Evolutionary conservation across 2,113 vertebrate genomes (phyloP).

Genomic region (Sebastes schlegelii): DNA sequence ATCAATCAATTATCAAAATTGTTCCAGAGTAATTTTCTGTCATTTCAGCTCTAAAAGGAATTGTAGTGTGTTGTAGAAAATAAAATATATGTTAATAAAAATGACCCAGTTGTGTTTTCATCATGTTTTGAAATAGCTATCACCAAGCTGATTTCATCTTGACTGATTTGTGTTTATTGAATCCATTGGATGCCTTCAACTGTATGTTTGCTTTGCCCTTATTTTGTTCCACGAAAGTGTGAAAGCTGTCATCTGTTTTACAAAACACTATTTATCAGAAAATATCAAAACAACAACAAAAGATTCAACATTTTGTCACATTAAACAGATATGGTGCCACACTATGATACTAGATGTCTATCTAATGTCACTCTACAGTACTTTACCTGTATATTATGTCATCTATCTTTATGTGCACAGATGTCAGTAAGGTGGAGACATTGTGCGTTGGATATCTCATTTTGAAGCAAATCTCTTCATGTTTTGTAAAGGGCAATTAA

Average conservation of each 20-base stretch:
- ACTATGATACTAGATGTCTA: background rate
- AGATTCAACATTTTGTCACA: background rate
- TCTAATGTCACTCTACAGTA: no score
- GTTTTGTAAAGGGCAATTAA: slow-evolving; percentile 32
- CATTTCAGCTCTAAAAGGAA: background rate
- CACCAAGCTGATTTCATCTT: background rate
- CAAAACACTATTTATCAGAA: background rate
- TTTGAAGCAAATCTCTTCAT: background rate
- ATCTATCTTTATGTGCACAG: slow-evolving; percentile 12
- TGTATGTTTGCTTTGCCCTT: background rate
- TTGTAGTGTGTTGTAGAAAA: background rate
- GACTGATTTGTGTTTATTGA: background rate
- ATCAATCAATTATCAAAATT: background rate
- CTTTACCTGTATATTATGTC: background rate
- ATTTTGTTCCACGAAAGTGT: background rate
- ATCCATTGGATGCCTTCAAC: background rate
- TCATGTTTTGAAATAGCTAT: background rate
- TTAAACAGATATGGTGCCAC: background rate
- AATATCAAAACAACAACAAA: background rate
- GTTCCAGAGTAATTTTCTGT: background rate
- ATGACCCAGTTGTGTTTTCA: background rate
- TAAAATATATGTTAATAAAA: background rate
- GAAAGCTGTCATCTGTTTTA: background rate
- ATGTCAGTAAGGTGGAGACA: slow-evolving; percentile 4
- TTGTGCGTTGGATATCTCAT: background rate